phyloP scores from a whole-genome alignment of 2,797 vertebrate species.

The Serranus cabrilla region DNA sequence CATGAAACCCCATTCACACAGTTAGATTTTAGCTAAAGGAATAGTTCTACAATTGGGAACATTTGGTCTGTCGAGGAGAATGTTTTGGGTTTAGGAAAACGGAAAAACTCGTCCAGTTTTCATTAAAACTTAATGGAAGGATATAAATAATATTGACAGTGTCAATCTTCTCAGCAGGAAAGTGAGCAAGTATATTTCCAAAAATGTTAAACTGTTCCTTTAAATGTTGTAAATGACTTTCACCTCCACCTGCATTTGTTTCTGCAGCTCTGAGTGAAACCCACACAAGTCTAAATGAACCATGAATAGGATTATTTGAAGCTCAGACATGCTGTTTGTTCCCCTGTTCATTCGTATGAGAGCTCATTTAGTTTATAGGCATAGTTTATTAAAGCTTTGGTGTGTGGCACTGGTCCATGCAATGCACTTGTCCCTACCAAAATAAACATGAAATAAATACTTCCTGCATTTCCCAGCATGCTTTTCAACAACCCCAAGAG shows the following conservation, averaged over 20 bases:
- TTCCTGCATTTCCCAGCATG: conserved; percentile 68
- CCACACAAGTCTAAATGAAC: background rate
- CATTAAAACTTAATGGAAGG: no score
- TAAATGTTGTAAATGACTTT: background rate
- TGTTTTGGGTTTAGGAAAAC: no score
- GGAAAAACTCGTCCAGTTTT: no score
- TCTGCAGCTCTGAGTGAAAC: background rate
- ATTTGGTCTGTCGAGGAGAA: no score
- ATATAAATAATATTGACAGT: no score
- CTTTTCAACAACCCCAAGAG: conserved; percentile 47
- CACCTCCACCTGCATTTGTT: background rate
- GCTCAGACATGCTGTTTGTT: background rate
- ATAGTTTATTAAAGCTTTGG: background rate
- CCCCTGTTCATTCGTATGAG: background rate
- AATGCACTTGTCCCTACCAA: conserved; percentile 4
- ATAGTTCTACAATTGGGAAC: no score
- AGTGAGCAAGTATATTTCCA: no score
- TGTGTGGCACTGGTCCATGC: conserved; percentile 1
- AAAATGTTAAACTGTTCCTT: background rate
- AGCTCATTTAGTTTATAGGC: background rate
- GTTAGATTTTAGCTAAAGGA: background rate
- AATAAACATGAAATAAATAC: conserved; percentile 38
- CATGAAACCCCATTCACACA: background rate
- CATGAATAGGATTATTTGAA: background rate
- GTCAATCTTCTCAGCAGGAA: background rate